A percentile compares a stretch with the other conserved stretches of the same genome.
Conservation (phyloP, 2,113 vertebrate genomes). For the Aegotheles bennettii region DNA sequence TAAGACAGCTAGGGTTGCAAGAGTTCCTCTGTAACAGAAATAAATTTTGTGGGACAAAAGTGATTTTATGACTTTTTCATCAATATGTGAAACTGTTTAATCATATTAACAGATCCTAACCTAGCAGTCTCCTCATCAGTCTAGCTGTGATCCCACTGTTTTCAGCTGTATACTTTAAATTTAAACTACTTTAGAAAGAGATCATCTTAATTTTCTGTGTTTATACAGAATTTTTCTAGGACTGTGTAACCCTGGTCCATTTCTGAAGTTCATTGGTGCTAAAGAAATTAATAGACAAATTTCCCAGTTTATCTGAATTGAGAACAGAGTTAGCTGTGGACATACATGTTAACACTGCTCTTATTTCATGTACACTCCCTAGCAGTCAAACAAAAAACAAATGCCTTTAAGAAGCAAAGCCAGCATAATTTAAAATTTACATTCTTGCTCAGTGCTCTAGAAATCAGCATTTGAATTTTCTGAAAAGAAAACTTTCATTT, state of each 20-base stretch:
- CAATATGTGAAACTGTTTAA: not conserved
- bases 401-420: not conserved
- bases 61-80: not conserved
- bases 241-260: not conserved
- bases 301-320: not conserved
- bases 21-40: not conserved
- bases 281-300: not conserved
- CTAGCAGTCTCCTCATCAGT: not conserved
- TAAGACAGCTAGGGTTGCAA: not conserved
- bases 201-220: not conserved
- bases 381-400: not conserved
- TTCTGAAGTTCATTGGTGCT: not conserved
- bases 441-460: not conserved
- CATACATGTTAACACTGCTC: rapidly evolving
- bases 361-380: not conserved
- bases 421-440: not conserved
- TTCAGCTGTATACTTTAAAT: not conserved
- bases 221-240: not conserved
- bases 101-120: not conserved
- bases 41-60: not conserved
- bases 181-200: not conserved
- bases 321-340: not conserved
- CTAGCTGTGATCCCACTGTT: not conserved
- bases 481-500: not conserved
- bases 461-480: not conserved